Evolutionary conservation across 1,140 invertebrate species (phyloP).

Genomic region (Zeugodacus cucurbitae): DNA sequence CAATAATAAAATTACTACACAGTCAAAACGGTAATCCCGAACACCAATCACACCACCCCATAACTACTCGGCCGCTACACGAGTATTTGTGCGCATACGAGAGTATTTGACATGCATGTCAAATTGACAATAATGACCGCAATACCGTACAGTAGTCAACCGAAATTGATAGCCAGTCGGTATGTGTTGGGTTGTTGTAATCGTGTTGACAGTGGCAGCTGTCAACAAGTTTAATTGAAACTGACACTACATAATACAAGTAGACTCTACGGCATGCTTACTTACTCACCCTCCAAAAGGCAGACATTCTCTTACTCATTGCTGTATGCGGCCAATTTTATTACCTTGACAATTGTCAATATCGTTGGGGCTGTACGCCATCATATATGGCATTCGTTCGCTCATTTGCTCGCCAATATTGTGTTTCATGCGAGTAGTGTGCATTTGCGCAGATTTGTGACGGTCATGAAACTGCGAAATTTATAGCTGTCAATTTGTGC

Average conservation of each 20-base stretch:
- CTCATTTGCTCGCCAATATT: neutral
- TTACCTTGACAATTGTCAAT: conserved; percentile 38
- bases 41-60: conserved; percentile 27
- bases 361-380: conserved; percentile 20
- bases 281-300: neutral
- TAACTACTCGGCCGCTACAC: neutral
- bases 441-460: conserved; percentile 37
- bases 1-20: conserved; percentile 27
- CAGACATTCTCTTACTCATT: neutral
- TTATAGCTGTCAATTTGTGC: conserved; percentile 32
- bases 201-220: conserved; percentile 50
- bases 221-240: conserved; percentile 66
- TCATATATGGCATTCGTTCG: neutral
- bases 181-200: conserved; percentile 30
- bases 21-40: neutral
- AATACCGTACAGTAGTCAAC: conserved; percentile 28
- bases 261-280: neutral
- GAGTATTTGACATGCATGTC: conserved; percentile 29
- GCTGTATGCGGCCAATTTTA: neutral
- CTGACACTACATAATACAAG: conserved; percentile 53
- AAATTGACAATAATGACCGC: conserved; percentile 37
- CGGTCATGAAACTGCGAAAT: conserved; percentile 37
- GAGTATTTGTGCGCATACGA: neutral
- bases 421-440: neutral
- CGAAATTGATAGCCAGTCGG: conserved; percentile 15